Conservation (phyloP, 2,797 vertebrate genomes). For the Euthynnus affinis region DNA sequence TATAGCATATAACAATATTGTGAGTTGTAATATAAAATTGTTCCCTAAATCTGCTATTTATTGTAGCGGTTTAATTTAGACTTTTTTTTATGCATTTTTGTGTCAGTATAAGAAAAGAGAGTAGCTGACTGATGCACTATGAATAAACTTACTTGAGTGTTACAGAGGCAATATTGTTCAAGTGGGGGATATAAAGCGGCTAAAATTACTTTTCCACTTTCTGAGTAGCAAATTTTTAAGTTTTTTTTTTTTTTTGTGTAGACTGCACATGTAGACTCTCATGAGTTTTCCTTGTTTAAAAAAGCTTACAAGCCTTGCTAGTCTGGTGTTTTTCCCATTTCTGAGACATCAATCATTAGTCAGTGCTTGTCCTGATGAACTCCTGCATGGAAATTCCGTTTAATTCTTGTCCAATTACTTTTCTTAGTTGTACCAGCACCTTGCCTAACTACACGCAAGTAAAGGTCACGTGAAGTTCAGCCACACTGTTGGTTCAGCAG, state of each 20-base stretch:
- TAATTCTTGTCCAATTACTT: conserved; percentile 26
- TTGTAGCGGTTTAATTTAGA: conserved; percentile 40
- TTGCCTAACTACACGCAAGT: conserved; percentile 36
- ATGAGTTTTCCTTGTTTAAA: conserved; percentile 33
- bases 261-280: conserved; percentile 6
- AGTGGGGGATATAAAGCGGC: neutral
- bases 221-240: neutral
- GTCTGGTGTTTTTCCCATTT: conserved; percentile 24
- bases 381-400: conserved; percentile 39
- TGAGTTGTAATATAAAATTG: conserved; percentile 41
- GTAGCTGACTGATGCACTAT: conserved; percentile 1
- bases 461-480: conserved; percentile 55
- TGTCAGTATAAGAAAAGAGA: conserved; percentile 28
- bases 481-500: conserved; percentile 49
- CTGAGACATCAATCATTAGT: conserved; percentile 42
- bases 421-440: conserved; percentile 2
- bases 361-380: conserved; percentile 24
- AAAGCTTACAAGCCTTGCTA: conserved; percentile 23
- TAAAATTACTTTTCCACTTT: conserved; percentile 30
- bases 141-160: conserved; percentile 24
- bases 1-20: conserved; percentile 39
- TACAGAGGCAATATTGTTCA: conserved; percentile 20
- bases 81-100: conserved; percentile 28
- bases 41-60: conserved; percentile 50
- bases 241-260: conserved; percentile 16